phyloP scores from a whole-genome alignment of 2,888 invertebrate genomes.

The Sphaeridia pumilis region DNA sequence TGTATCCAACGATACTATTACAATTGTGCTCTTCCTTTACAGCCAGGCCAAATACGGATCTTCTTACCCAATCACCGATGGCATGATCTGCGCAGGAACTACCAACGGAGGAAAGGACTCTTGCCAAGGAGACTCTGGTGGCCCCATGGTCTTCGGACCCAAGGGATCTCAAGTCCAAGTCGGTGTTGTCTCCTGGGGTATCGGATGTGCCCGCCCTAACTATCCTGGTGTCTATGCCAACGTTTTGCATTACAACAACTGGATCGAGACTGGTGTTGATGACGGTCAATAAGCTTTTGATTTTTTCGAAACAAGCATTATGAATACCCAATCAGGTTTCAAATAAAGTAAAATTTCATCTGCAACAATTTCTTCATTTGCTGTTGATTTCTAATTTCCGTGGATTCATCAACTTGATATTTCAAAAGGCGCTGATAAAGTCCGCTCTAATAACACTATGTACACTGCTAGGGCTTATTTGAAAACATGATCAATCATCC shows the following conservation, averaged over 20 bases:
- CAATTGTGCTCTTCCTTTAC: not conserved
- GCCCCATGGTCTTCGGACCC: not conserved
- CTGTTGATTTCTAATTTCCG: too few relatives aligned
- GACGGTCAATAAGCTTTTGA: too few relatives aligned
- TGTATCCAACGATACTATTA: not conserved
- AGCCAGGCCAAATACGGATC: not conserved
- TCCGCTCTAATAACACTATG: too few relatives aligned
- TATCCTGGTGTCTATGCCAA: slow-evolving; percentile 5
- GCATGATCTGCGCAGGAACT: slow-evolving; percentile 10
- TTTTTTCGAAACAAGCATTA: too few relatives aligned
- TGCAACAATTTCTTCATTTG: too few relatives aligned
- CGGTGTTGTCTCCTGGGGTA: slow-evolving; percentile 4
- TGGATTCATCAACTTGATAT: too few relatives aligned
- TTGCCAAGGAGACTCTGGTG: slow-evolving; percentile 11
- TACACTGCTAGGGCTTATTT: too few relatives aligned
- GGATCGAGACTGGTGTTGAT: too few relatives aligned
- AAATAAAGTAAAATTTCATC: too few relatives aligned
- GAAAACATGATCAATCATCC: too few relatives aligned
- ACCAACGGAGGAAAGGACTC: slow-evolving; percentile 9
- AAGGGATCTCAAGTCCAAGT: not conserved
- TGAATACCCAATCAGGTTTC: too few relatives aligned
- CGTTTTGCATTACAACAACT: not conserved
- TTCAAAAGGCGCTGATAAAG: too few relatives aligned
- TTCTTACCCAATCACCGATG: not conserved
- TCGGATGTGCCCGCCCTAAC: slow-evolving; percentile 2